phyloP scores from a whole-genome alignment of 1,140 invertebrate genomes.

The Sinella curviseta region DNA sequence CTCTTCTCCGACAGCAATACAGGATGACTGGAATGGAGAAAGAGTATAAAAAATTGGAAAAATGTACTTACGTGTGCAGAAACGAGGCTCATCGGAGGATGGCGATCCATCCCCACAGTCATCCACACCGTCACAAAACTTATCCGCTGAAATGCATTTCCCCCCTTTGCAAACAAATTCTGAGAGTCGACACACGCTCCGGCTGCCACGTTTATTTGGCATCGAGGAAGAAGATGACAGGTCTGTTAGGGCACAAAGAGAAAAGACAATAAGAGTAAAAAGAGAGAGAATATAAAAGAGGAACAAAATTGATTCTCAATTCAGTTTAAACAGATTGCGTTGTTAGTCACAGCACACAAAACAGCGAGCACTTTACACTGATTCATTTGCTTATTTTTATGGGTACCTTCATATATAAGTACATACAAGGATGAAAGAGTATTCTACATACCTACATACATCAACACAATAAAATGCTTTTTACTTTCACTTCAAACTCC shows the following conservation, averaged over 20 bases:
- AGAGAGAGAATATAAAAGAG: background rate
- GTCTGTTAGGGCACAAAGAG: slow-evolving; percentile 4
- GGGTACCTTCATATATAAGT: no score
- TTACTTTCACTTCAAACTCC: no score
- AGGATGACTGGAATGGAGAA: background rate
- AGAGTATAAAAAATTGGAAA: background rate
- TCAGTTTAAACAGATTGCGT: background rate
- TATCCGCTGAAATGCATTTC: slow-evolving; percentile 76
- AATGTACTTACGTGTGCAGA: slow-evolving; percentile 70
- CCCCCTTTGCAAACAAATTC: slow-evolving; percentile 78
- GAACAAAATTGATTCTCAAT: slow-evolving; percentile 1
- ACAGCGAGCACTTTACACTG: background rate
- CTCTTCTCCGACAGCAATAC: no score
- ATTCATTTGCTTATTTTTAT: background rate
- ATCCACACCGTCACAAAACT: slow-evolving; percentile 78
- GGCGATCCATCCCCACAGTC: slow-evolving; percentile 71
- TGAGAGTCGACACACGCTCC: slow-evolving; percentile 67
- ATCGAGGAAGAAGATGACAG: slow-evolving; percentile 4
- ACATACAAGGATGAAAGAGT: no score
- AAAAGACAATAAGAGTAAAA: background rate
- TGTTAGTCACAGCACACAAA: background rate
- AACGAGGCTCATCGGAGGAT: slow-evolving; percentile 73
- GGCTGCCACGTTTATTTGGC: slow-evolving; percentile 36
- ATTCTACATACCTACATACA: no score
- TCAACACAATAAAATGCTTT: no score